Evolutionary conservation across 2,113 vertebrate genomes (phyloP), one percentile per base, ranked within the genome.

Genomic region (Paramormyrops kingsleyae): DNA sequence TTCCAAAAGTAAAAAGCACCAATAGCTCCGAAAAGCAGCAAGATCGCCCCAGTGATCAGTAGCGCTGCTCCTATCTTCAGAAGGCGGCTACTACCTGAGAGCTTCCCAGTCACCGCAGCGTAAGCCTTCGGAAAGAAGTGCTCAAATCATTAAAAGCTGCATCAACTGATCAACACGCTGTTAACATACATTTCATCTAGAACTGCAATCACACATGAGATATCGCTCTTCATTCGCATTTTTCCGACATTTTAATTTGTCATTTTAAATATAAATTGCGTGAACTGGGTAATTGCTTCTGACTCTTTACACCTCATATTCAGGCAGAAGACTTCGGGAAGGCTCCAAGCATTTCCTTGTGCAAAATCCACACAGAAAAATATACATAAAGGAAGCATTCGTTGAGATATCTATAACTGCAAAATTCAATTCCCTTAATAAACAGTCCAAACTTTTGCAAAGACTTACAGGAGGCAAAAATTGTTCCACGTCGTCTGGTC

Each of bases 1-100:
- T 98, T 98, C 97, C 97, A 97, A 93, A 97, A 97, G 96, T 97
- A 97, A 92, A 98, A 97, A 89, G 97, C 97, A 47, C 96, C 97
- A 89, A 97, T 94, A 83, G 97, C 96, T 44, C 97, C 97, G 53
- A 97, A 96, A 87, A 99, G 94, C 91, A 98, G 96, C 89, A 99
- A 94, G 70, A 96, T 93, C 0, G 96, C 96, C 7, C 96, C 97
- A 0, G 95, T 95, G 89, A 97, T 93, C 88, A 99, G 96, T 88
- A 95, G 96, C 2, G 93, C 94, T 0, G 96, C 96, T 77, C 97
- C 97, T 1, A 95, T 95, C 93, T 96, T 97, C 95, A 97, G 95
- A 92, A 97, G 94, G 90, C 95, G 92, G 3, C 96, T 90, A 21
- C 94, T 92, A 62, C 94, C 92, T 44, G 96, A 93, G 17, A 96